A percentile compares a stretch with the other conserved stretches of the same genome.
Evolutionary conservation across 2,113 vertebrate species (phyloP).

Genomic region (Zosterops pallidus): DNA sequence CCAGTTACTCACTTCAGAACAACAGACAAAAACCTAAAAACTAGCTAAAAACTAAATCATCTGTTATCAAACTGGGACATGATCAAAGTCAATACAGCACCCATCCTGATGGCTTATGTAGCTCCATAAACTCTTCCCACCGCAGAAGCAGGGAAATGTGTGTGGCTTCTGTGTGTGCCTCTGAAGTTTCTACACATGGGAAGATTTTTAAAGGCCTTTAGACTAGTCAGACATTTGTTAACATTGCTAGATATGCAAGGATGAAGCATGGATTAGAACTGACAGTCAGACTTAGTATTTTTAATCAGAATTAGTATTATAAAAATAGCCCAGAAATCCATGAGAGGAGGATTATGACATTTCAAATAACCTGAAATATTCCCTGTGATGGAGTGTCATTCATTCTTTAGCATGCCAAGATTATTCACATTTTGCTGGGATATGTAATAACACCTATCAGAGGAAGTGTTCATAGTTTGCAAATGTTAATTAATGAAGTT

Average conservation of each 20-base stretch:
- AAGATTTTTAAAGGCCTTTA: not conserved
- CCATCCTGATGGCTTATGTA: not conserved
- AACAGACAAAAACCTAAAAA: not conserved
- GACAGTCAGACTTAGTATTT: conserved; percentile 20
- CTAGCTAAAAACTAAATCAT: not conserved
- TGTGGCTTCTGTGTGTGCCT: not conserved
- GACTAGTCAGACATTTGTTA: not conserved
- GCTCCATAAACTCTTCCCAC: not conserved
- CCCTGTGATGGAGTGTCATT: not conserved
- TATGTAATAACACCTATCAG: not conserved
- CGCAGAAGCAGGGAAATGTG: fast-evolving
- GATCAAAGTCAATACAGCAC: not conserved
- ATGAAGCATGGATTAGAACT: conserved; percentile 4
- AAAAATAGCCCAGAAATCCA: conserved; percentile 32
- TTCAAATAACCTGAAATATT: not conserved
- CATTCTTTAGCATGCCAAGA: not conserved
- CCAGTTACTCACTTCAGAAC: not conserved
- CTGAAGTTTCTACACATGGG: not conserved
- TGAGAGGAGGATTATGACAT: not conserved
- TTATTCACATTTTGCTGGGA: not conserved
- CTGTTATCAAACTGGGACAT: not conserved
- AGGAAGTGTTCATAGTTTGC: not conserved
- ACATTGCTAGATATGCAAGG: not conserved
- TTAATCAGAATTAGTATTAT: conserved; percentile 21
- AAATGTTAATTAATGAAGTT: not conserved